phyloP scores from a whole-genome alignment of 2,888 invertebrate species.

The Polietes domitor region DNA sequence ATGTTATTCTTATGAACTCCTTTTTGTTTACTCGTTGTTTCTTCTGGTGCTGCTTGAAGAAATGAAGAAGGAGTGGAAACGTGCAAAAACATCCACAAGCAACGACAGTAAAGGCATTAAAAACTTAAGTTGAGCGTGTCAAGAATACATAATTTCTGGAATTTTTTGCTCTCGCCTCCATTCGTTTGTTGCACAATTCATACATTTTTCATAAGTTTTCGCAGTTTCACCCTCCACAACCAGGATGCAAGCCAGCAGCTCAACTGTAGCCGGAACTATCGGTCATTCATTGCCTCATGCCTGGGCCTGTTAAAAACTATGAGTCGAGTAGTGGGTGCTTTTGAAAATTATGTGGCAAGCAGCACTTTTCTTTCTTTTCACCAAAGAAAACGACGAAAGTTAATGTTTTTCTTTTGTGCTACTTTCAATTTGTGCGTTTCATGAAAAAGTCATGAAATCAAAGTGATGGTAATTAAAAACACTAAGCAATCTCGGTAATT shows the following conservation, averaged over 20 bases:
- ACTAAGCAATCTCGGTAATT: conserved; percentile 25
- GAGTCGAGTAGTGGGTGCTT: neutral
- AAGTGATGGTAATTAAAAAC: conserved; percentile 26
- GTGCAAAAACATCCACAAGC: neutral
- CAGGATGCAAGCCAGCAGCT: neutral
- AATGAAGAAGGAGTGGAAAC: neutral
- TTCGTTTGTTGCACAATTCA: conserved; percentile 8
- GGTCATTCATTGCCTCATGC: neutral
- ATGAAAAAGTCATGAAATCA: conserved; percentile 36
- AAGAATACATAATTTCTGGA: conserved; percentile 30
- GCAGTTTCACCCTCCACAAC: neutral
- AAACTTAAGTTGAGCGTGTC: conserved; percentile 42
- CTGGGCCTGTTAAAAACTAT: neutral
- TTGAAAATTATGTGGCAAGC: neutral
- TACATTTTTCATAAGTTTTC: conserved; percentile 27
- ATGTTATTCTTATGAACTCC: conserved; percentile 28
- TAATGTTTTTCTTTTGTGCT: conserved; percentile 26
- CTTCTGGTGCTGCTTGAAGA: no score
- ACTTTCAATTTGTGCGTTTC: conserved; percentile 26
- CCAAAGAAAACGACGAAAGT: neutral
- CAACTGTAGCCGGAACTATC: neutral
- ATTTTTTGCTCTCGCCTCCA: neutral
- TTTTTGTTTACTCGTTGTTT: neutral
- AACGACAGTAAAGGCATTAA: conserved; percentile 32
- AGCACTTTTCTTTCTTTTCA: neutral